Evolutionary conservation across 2,888 invertebrate genomes (phyloP), one percentile per base, ranked within the genome.

Genomic region (Endotricha flammealis): DNA sequence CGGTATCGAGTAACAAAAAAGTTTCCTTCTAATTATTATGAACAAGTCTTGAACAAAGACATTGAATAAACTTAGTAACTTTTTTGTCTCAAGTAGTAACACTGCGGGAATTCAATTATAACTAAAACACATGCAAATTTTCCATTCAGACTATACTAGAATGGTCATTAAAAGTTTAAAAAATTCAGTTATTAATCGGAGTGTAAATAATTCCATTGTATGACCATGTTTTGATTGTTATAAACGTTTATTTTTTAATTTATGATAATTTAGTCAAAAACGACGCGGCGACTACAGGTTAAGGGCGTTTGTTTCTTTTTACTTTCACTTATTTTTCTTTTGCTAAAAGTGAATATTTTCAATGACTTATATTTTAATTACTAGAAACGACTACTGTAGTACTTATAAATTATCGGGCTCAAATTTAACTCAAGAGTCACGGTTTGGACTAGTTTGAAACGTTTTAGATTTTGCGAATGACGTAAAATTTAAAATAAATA

Each of bases 181-280:
- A 20, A 20, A 20, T 20, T 6, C 20, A n/a, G 20, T 20, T 20
- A 20, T 33, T 35, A 64, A 71, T 62, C 66, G 68, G 64, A 59
- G 73, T 73, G 79, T 62, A 71, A 74, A 71, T 57, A 71, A 64
- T 64, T 46, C 49, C 50, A 36, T 43, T 50, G 37, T 39, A 45
- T 24, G 16, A 29, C 50, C 54, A 54, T 79, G 72, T 80, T 79
- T 72, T 77, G 78, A 79, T 78, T 75, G 66, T 76, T 63, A 56
- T 57, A 60, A 66, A 59, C 60, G 52, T 58, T n/a, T 48, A 43
- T 48, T 42, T 38, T n/a, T 41, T 70, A 73, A 76, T 73, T 50
- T 70, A 75, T 74, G 68, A 62, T 35, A 35, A 35, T 35, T 22
- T 25, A 33, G 8, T 14, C 32, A 6, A 11, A 32, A 25, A 12